A percentile compares a stretch with the other conserved stretches of the same genome.
phyloP scores from a whole-genome alignment of 2,888 invertebrate genomes.

The Platycheirus albimanus region DNA sequence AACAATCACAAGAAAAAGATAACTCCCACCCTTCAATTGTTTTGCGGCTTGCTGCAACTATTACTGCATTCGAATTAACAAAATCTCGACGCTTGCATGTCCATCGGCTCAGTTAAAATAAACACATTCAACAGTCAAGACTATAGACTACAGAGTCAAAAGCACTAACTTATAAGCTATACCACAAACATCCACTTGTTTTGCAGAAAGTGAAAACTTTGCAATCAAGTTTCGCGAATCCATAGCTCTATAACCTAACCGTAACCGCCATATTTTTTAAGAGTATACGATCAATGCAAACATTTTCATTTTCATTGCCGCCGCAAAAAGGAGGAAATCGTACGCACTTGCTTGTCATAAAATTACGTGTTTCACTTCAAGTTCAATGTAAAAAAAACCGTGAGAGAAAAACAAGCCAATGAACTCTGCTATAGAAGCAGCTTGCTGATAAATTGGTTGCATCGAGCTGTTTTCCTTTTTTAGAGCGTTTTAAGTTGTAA shows the following conservation, averaged over 20 bases:
- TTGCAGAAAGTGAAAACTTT: constrained; percentile 33
- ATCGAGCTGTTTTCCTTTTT: constrained; percentile 4
- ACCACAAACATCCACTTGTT: constrained; percentile 11
- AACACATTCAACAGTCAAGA: constrained; percentile 52
- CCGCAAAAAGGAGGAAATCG: constrained; percentile 36
- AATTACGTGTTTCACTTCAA: constrained; percentile 36
- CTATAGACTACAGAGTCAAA: constrained; percentile 32
- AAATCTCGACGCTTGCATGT: constrained; percentile 54
- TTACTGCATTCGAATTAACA: constrained; percentile 45
- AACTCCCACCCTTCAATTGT: constrained; percentile 24
- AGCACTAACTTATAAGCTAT: background rate
- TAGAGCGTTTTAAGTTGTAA: background rate
- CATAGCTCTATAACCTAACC: background rate
- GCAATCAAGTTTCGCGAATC: constrained; percentile 29
- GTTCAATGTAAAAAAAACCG: constrained; percentile 37
- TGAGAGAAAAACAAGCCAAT: constrained; percentile 23
- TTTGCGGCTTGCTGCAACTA: background rate
- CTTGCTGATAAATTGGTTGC: constrained; percentile 18
- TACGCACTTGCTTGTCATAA: constrained; percentile 42
- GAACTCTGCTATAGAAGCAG: constrained; percentile 14
- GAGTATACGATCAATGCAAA: constrained; percentile 16
- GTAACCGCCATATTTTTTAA: too few species aligned
- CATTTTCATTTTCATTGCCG: constrained; percentile 25
- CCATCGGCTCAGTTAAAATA: constrained; percentile 52
- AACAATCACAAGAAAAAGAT: background rate